Evolutionary conservation across 2,888 invertebrate species (phyloP).

Genomic region (Terebella lapidaria): DNA sequence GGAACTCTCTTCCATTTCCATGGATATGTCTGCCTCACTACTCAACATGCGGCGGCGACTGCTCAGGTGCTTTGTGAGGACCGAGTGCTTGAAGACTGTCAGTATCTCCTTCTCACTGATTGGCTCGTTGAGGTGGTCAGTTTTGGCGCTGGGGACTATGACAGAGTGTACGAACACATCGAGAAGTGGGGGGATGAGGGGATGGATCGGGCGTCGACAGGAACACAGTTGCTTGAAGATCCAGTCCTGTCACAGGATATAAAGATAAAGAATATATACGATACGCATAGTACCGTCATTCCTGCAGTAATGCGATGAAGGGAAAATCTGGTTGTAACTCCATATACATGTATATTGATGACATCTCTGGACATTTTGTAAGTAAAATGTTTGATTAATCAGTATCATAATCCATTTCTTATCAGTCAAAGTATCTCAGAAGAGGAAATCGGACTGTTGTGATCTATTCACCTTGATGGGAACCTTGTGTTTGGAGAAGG

Average conservation of each 20-base stretch:
- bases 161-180: constrained; percentile 94
- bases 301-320: no score
- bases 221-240: constrained; percentile 89
- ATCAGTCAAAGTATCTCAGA: no score
- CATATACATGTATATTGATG: no score
- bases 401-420: no score
- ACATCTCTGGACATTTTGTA: no score
- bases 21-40: constrained; percentile 9
- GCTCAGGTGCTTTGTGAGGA: constrained; percentile 4
- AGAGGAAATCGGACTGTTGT: no score
- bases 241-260: constrained; percentile 62
- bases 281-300: no score
- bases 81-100: constrained; percentile 32
- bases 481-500: constrained; percentile 92
- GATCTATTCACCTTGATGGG: constrained; percentile 76
- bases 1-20: constrained; percentile 49
- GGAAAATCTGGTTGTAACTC: no score
- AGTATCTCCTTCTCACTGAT: constrained; percentile 85
- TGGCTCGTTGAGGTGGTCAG: constrained; percentile 80
- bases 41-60: neutral
- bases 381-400: no score
- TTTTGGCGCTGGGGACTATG: constrained; percentile 56
- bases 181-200: constrained; percentile 84
- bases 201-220: constrained; percentile 84
- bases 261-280: neutral